phyloP scores from a whole-genome alignment of 2,797 vertebrate genomes.

The Pseudomugil tenellus region DNA sequence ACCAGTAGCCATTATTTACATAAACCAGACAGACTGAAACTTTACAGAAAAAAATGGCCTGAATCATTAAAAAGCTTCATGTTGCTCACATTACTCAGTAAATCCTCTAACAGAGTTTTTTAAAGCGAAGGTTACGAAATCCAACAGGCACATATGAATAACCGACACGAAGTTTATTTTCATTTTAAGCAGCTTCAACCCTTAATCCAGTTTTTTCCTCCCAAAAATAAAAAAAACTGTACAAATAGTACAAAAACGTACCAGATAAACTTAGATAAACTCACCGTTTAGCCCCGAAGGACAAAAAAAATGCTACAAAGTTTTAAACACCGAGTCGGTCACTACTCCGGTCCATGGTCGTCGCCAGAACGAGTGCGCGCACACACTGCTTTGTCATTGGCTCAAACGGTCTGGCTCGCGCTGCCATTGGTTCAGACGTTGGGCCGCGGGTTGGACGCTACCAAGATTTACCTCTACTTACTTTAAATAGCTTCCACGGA shows the following conservation, averaged over 20 bases:
- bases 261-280: neutral
- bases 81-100: conserved; percentile 35
- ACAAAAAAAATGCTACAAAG: conserved; percentile 54
- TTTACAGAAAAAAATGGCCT: neutral
- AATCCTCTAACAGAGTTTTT: no score
- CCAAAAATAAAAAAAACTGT: neutral
- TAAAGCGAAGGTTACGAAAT: no score
- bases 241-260: neutral
- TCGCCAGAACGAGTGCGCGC: conserved; percentile 53
- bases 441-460: conserved; percentile 24
- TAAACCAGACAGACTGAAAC: neutral
- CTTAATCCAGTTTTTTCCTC: neutral
- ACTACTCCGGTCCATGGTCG: conserved; percentile 61
- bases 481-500: conserved; percentile 64
- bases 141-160: neutral
- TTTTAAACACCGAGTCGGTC: conserved; percentile 49
- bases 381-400: conserved; percentile 57
- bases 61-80: neutral
- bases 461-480: conserved; percentile 56
- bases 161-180: conserved; percentile 4
- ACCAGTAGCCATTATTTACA: neutral
- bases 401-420: neutral
- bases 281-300: conserved; percentile 51
- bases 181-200: neutral
- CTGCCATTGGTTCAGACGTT: conserved; percentile 57